These are phyloP conservation scores for Notodonta ziczac DNA, from an alignment of 2,888 invertebrate genomes.

Conservation along the genomic window DNA sequence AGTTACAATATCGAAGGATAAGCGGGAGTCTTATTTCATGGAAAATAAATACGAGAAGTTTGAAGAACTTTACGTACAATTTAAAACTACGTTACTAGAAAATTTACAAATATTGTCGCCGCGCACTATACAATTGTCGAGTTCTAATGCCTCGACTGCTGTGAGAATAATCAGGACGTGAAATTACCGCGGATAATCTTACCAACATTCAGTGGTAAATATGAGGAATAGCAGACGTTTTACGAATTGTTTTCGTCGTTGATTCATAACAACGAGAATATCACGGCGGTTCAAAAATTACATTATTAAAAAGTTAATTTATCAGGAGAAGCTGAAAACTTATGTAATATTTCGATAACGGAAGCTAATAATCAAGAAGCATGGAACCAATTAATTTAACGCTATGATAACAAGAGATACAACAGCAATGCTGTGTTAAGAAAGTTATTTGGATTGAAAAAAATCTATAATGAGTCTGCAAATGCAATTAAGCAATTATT, in stretches of 20 bases:
- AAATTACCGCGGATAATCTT: constrained; percentile 16
- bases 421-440: constrained; percentile 9
- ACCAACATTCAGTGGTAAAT: constrained; percentile 18
- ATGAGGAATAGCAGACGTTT: constrained; percentile 20
- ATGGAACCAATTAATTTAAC: constrained; percentile 16
- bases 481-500: constrained; percentile 5
- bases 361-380: constrained; percentile 20
- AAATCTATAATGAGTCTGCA: constrained; percentile 1
- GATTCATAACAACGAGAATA: constrained; percentile 16
- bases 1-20: background rate
- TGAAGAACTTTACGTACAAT: background rate
- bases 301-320: constrained; percentile 28
- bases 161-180: background rate
- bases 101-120: background rate
- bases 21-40: background rate
- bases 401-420: constrained; percentile 8
- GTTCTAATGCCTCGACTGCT: background rate
- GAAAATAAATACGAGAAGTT: background rate
- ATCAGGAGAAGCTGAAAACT: constrained; percentile 21
- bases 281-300: constrained; percentile 26
- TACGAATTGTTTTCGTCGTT: constrained; percentile 26
- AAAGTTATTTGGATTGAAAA: constrained; percentile 7
- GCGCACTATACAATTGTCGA: no score
- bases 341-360: constrained; percentile 18
- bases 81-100: background rate